A percentile compares a stretch with the other conserved stretches of the same genome.
These are phyloP conservation scores for Hymenopus coronatus DNA, from an alignment of 2,888 invertebrate genomes.

Conservation along the genomic window DNA sequence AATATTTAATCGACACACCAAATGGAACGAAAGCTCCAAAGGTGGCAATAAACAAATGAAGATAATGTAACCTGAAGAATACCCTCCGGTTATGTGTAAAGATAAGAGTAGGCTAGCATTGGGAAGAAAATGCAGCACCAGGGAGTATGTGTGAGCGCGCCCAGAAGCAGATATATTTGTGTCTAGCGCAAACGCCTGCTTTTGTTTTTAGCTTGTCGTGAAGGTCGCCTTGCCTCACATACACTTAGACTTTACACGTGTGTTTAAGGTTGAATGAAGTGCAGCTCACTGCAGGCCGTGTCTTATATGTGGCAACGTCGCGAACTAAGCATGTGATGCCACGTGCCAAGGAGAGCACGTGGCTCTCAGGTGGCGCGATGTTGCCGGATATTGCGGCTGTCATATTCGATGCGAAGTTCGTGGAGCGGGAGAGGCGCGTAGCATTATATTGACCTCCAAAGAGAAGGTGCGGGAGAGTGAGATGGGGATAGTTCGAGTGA, in stretches of 20 bases:
- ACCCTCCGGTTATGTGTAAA: neutral
- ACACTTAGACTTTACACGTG: neutral
- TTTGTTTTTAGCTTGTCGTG: neutral
- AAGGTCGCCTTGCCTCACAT: neutral
- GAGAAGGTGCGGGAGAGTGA: neutral
- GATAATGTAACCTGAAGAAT: too few species aligned
- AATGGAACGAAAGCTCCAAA: too few species aligned
- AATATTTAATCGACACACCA: too few species aligned
- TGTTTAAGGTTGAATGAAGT: neutral
- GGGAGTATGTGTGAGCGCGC: neutral
- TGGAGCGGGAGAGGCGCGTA: neutral
- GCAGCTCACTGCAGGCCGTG: neutral
- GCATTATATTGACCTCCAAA: neutral
- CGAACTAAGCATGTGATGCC: neutral
- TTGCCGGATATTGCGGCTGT: slow-evolving; percentile 5
- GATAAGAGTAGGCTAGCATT: neutral
- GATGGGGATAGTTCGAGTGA: neutral
- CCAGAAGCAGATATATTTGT: neutral
- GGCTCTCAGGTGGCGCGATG: slow-evolving; percentile 6
- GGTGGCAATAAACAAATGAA: too few species aligned
- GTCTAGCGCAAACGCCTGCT: neutral
- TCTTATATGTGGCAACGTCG: neutral
- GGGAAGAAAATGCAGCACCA: neutral
- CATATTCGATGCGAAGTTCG: neutral
- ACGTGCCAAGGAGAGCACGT: slow-evolving; percentile 10